Evolutionary conservation across 2,888 invertebrate species (phyloP).

Genomic region (Drosophila rellima): DNA sequence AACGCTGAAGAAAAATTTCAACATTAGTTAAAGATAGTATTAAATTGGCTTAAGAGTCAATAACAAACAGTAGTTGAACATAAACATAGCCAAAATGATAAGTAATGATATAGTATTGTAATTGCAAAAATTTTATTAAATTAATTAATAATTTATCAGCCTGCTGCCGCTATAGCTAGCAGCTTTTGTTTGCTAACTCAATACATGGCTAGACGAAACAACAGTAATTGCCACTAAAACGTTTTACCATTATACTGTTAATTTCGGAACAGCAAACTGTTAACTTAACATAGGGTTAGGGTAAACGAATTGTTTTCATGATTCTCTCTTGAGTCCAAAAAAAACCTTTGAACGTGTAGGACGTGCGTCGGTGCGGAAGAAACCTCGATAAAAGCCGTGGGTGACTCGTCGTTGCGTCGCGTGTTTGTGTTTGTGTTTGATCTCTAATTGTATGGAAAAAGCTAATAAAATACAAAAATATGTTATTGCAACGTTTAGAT

Average conservation of each 20-base stretch:
- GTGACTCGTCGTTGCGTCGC: conserved; percentile 58
- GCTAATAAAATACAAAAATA: conserved; percentile 26
- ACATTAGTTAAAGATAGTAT: background rate
- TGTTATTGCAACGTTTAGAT: conserved; percentile 27
- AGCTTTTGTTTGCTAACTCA: conserved; percentile 14
- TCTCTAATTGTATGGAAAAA: conserved; percentile 22
- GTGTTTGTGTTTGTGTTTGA: conserved; percentile 44
- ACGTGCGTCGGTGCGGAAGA: conserved; percentile 37
- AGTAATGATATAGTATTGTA: background rate
- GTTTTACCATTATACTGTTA: conserved; percentile 10
- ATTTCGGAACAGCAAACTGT: conserved; percentile 21
- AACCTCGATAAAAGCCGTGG: conserved; percentile 51
- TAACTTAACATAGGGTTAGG: conserved; percentile 35
- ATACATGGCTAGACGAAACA: background rate
- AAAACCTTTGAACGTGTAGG: conserved; percentile 41
- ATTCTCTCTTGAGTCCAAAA: conserved; percentile 55
- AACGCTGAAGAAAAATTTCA: background rate
- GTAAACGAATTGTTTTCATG: conserved; percentile 23
- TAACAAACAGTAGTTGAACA: no score
- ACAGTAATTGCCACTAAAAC: background rate
- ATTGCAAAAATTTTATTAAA: background rate
- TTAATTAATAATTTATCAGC: background rate
- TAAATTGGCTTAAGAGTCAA: no score
- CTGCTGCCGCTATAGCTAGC: background rate
- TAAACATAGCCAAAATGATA: no score